phyloP scores from a whole-genome alignment of 2,888 invertebrate genomes.

The Mythimna vitellina region DNA sequence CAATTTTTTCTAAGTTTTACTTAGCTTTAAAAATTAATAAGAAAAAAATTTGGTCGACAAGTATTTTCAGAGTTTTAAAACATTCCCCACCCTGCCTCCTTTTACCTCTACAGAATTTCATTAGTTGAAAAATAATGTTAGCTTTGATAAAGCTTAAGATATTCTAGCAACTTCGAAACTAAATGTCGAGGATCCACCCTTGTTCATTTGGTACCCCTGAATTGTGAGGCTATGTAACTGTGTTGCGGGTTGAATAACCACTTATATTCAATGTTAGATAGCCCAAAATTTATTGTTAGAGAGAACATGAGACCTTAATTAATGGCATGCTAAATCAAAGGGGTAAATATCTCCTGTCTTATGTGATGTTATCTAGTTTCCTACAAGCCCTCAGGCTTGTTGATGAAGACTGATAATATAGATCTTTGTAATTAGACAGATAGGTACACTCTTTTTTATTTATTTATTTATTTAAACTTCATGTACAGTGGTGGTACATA shows the following conservation, averaged over 20 bases:
- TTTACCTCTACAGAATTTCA: neutral
- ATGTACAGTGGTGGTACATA: too few relatives aligned
- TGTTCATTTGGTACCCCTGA: constrained; percentile 45
- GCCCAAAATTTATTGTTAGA: constrained; percentile 58
- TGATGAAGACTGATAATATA: neutral
- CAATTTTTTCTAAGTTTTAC: constrained; percentile 33
- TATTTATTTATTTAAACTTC: too few relatives aligned
- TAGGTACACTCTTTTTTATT: too few relatives aligned
- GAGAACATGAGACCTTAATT: constrained; percentile 60
- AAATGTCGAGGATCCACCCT: constrained; percentile 36
- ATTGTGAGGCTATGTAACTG: constrained; percentile 41
- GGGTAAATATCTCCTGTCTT: constrained; percentile 50
- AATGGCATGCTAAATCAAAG: constrained; percentile 57
- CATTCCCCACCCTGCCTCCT: neutral
- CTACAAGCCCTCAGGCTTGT: constrained; percentile 2
- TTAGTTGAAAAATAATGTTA: neutral
- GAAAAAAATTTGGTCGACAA: neutral
- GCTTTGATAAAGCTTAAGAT: constrained; percentile 14
- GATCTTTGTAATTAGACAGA: too few relatives aligned
- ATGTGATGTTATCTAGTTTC: constrained; percentile 38
- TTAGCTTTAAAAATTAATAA: neutral
- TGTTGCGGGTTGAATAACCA: constrained; percentile 54
- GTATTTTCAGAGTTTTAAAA: neutral
- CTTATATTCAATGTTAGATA: constrained; percentile 60
- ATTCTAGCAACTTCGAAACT: constrained; percentile 33